Evolutionary conservation across 1,140 invertebrate genomes (phyloP).

Genomic region (Thaumetopoea pityocampa): DNA sequence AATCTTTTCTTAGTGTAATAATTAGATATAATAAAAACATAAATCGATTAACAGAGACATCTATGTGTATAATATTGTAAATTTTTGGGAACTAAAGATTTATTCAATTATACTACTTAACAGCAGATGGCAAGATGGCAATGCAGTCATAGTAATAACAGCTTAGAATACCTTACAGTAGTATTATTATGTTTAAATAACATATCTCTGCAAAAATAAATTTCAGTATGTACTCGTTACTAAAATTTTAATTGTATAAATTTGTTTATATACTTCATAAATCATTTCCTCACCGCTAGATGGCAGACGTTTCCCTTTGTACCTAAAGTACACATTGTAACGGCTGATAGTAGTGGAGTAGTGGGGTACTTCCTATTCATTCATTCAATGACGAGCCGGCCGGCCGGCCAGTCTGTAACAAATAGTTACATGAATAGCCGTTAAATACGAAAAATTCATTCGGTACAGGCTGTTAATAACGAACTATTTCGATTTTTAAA

Average conservation of each 20-base stretch:
- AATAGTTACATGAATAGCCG: conserved; percentile 14
- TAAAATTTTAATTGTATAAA: too few species aligned
- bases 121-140: conserved; percentile 38
- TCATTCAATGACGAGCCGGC: conserved; percentile 59
- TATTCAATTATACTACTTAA: too few species aligned
- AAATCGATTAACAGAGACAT: too few species aligned
- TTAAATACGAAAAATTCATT: conserved; percentile 31
- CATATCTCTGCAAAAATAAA: too few species aligned
- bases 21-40: too few species aligned
- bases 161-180: too few species aligned
- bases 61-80: too few species aligned
- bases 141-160: too few species aligned
- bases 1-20: too few species aligned
- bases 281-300: conserved; percentile 11
- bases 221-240: too few species aligned
- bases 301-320: conserved; percentile 1
- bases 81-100: too few species aligned
- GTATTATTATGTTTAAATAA: too few species aligned
- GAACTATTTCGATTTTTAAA: conserved; percentile 64
- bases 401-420: conserved; percentile 31
- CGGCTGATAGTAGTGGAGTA: conserved; percentile 37
- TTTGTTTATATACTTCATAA: not conserved
- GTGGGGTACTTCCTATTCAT: conserved; percentile 44
- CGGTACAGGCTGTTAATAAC: conserved; percentile 51
- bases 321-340: not conserved